These are phyloP conservation scores for Busseola fusca DNA, from an alignment of 2,888 invertebrate species.

Conservation along the genomic window DNA sequence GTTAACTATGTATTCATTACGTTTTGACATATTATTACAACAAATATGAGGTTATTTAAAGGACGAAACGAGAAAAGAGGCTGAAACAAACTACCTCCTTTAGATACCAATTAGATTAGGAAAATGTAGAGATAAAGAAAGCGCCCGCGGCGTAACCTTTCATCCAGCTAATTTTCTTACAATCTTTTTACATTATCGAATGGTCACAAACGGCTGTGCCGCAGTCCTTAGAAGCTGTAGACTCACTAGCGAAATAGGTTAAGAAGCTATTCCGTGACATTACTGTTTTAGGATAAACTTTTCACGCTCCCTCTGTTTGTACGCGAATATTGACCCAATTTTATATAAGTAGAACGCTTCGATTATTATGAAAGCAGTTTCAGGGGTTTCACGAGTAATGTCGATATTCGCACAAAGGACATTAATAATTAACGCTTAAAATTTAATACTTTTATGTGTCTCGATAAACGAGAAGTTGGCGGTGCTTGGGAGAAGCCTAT, in stretches of 20 bases:
- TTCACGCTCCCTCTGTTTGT: slow-evolving; percentile 63
- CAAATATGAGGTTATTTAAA: not conserved
- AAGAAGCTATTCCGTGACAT: slow-evolving; percentile 65
- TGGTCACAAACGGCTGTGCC: slow-evolving; percentile 53
- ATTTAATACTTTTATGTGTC: not conserved
- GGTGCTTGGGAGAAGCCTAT: not conserved
- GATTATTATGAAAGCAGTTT: slow-evolving; percentile 48
- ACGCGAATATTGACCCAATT: slow-evolving; percentile 68
- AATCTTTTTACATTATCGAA: slow-evolving; percentile 60
- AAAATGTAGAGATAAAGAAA: slow-evolving; percentile 30
- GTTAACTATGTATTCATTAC: slow-evolving; percentile 34
- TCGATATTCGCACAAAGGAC: slow-evolving; percentile 17
- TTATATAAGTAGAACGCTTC: slow-evolving; percentile 56
- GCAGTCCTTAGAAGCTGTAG: slow-evolving; percentile 51
- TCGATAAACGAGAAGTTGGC: not conserved
- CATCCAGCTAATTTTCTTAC: slow-evolving; percentile 47
- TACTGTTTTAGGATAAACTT: slow-evolving; percentile 66
- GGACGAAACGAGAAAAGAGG: not conserved
- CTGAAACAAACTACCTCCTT: slow-evolving; percentile 1
- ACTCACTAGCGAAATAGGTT: slow-evolving; percentile 64
- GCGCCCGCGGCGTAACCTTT: slow-evolving; percentile 20
- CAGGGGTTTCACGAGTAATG: slow-evolving; percentile 21
- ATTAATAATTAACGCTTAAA: slow-evolving; percentile 25
- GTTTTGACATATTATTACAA: slow-evolving; percentile 30
- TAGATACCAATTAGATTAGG: slow-evolving; percentile 38